These are phyloP conservation scores for Maconellicoccus hirsutus DNA, from an alignment of 1,140 invertebrate species.

Conservation along the genomic window DNA sequence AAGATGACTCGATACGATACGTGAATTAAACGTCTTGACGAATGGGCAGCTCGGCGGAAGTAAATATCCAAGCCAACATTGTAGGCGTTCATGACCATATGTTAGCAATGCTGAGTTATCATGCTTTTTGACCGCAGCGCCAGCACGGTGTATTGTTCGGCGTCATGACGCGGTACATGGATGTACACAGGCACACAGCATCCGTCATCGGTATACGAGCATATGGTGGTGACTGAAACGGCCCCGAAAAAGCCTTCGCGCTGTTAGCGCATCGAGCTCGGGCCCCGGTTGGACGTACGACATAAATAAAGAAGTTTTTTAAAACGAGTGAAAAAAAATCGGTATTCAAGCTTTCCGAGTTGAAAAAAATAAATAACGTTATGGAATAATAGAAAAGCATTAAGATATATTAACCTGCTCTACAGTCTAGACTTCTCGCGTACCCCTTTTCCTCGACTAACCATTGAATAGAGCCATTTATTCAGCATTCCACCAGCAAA, in stretches of 20 bases:
- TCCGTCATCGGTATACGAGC: constrained; percentile 1
- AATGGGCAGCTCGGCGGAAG: neutral
- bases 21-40: neutral
- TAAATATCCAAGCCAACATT: neutral
- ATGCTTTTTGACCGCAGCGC: too few relatives aligned
- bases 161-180: neutral
- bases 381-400: constrained; percentile 12
- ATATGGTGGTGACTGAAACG: neutral
- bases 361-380: constrained; percentile 16
- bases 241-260: neutral
- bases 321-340: neutral
- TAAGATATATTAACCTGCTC: constrained; percentile 20
- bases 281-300: neutral
- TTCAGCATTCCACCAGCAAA: constrained; percentile 20
- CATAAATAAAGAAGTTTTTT: neutral
- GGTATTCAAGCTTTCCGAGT: constrained; percentile 2
- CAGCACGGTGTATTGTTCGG: neutral
- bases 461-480: constrained; percentile 17
- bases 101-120: too few relatives aligned
- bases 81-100: neutral
- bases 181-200: neutral
- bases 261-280: neutral
- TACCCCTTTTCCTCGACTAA: neutral
- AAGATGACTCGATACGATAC: neutral
- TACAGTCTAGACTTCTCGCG: constrained; percentile 18